Base-by-base conservation (phyloP, 2,888 invertebrate genomes). In the Nudaria mundana region DNA sequence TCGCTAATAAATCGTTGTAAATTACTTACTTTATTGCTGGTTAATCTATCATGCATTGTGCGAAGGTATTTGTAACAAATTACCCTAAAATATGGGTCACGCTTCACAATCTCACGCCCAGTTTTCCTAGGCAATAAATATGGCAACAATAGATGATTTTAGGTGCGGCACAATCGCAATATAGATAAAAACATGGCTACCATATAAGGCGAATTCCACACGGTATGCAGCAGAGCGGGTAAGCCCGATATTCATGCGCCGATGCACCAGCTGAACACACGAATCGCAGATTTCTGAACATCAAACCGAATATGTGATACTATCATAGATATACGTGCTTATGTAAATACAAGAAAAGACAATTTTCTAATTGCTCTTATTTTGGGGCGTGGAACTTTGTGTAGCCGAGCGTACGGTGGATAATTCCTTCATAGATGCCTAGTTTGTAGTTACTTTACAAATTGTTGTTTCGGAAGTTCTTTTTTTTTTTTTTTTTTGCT, bases 201-300 rank as follows among this genome's bases (percentile, higher is more conserved):
- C 82, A 80, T 84, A 84, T 83, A 84, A 66, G 85, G 85, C 59
- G 81, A 79, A 81, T 82, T 76, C 79, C 77, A 64, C 61, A 58
- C 67, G 61, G 54, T 59, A 68, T 59, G 65, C 71, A 67, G 47
- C 66, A 52, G 66, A 72, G 72, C 73, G 73, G 67, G 67, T 72
- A 76, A 76, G 53, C 60, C 64, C 47, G 53, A 37, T 40, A 49
- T 64, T 67, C 56, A 71, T 68, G 69, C 67, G 51, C 61, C 37
- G 60, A 52, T 59, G 52, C 52, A 37, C 48, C 12, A 35, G 50
- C 54, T 45, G 51, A 46, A 44, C 60, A 60, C 52, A 52, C 56
- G 53, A 55, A 48, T 48, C 47, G 44, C 41, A 29, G 51, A 59
- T 57, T 59, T 52, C 56, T 54, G 61, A 47, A 48, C 53, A 51